Evolutionary conservation across 2,113 vertebrate genomes (phyloP), one percentile per base, ranked within the genome.

Genomic region (Protobothrops flavoviridis): DNA sequence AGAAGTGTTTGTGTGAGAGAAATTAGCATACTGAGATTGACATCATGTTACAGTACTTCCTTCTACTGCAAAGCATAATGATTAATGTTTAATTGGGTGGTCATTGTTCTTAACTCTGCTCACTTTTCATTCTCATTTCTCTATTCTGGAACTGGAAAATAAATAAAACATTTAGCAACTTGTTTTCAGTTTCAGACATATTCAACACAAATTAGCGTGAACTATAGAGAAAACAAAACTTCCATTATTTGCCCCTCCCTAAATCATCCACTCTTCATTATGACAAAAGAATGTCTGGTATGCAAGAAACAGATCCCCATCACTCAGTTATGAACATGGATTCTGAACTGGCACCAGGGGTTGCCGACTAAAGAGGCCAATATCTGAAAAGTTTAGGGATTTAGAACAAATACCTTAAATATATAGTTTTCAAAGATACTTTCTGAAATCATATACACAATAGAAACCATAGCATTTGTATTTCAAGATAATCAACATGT

Each of bases 231-330:
- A 55, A 93, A 94, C 93, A 96, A 85, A 89, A 87, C 86, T 93
- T 8, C 92, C 29, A 87, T 96, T 95, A 95, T 94, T 91, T 85
- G 52, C 69, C 88, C 64, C 90, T 24, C 56, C 94, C 94, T 86
- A 91, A 95, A 95, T 64, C 33, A 15, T 90, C 96, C 0, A 0
- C 50, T 89, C 91, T 94, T 95, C 92, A 87, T 91, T 94, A 56
- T 87, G 52, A 90, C 85, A 89, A 81, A 96, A 94, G 97, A 97
- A 97, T 95, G 95, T 94, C 95, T 96, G 96, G 97, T 95, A 97
- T 95, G 96, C 9, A 5, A 95, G 91, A 88, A 94, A 94, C 55
- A 93, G 50, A 95, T 93, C 94, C 94, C 91, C 55, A 50, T 94
- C 23, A 5, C 29, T 93, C 93, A 81, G 87, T 93, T 93, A 93